A percentile compares a stretch with the other conserved stretches of the same genome.
Conservation (phyloP, 2,888 invertebrate species). For the Schizotus pectinicornis region DNA sequence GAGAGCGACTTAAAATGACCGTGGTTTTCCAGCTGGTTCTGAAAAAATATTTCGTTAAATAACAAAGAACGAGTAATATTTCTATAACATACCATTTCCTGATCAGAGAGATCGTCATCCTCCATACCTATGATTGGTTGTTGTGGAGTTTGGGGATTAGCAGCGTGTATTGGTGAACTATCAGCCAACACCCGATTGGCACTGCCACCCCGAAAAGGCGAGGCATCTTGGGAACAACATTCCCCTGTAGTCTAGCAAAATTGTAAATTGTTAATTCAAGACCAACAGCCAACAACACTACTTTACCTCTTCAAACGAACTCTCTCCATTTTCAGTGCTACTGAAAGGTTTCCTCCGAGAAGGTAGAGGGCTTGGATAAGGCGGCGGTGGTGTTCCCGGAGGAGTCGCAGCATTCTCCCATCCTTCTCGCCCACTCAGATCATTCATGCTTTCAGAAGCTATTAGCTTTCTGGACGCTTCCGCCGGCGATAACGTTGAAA, state of each 20-base stretch:
- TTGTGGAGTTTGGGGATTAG: conserved; percentile 62
- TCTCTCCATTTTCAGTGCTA: conserved; percentile 33
- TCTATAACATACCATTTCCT: conserved; percentile 71
- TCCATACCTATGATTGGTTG: conserved; percentile 94
- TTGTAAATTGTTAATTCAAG: conserved; percentile 12
- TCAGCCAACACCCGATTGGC: conserved; percentile 43
- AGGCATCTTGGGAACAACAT: conserved; percentile 56
- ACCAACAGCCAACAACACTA: neutral
- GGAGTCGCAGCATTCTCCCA: conserved; percentile 56
- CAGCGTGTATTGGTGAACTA: conserved; percentile 56
- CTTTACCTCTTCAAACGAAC: conserved; percentile 35
- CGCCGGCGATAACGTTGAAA: conserved; percentile 50
- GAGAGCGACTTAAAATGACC: conserved; percentile 88
- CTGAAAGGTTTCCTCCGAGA: conserved; percentile 42
- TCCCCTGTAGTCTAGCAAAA: conserved; percentile 44
- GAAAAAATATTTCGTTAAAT: conserved; percentile 39
- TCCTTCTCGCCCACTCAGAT: conserved; percentile 59
- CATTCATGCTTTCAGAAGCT: conserved; percentile 67
- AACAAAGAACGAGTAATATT: neutral
- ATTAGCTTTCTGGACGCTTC: conserved; percentile 61
- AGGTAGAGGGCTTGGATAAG: conserved; percentile 66
- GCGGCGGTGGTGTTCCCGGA: conserved; percentile 82
- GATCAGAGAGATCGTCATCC: conserved; percentile 90
- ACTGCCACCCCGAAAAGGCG: conserved; percentile 47
- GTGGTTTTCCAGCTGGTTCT: conserved; percentile 81